Conservation (phyloP, 35 echinoderm and acorn worm genomes). For the Patiria miniata region DNA sequence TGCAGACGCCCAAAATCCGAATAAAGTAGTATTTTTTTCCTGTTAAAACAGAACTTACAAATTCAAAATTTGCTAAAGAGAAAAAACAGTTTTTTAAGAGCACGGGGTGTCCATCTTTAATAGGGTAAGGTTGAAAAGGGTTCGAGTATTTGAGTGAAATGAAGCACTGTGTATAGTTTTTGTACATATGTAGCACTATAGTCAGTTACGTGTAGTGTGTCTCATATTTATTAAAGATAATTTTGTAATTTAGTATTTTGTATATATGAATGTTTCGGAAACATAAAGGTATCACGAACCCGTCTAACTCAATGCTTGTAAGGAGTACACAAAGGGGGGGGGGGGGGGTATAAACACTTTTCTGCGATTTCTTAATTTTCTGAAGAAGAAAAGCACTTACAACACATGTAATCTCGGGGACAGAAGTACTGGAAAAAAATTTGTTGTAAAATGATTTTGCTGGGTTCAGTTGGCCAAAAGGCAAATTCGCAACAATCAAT, state of each 20-base stretch:
- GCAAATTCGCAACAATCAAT: too few species aligned
- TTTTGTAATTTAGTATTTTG: constrained; percentile 22
- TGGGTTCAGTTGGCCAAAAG: too few species aligned
- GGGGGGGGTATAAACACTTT: too few species aligned
- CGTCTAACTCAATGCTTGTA: too few species aligned
- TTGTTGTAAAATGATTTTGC: too few species aligned
- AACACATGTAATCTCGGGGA: too few species aligned
- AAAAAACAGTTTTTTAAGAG: background rate
- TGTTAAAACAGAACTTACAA: too few species aligned
- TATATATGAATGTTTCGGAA: background rate
- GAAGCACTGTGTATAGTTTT: background rate
- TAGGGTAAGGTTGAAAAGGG: background rate
- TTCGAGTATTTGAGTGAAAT: background rate
- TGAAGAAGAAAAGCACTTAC: too few species aligned
- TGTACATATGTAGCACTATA: background rate
- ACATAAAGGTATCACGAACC: too few species aligned
- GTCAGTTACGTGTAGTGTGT: background rate
- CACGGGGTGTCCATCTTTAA: background rate
- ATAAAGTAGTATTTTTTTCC: background rate
- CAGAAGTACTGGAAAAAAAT: too few species aligned
- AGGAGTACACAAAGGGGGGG: too few species aligned
- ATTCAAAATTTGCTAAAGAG: background rate
- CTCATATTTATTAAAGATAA: background rate
- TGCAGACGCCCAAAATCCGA: background rate
- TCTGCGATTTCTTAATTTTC: too few species aligned